These are phyloP conservation scores for Apodemia zela DNA, from an alignment of 2,888 invertebrate genomes.

Conservation along the genomic window DNA sequence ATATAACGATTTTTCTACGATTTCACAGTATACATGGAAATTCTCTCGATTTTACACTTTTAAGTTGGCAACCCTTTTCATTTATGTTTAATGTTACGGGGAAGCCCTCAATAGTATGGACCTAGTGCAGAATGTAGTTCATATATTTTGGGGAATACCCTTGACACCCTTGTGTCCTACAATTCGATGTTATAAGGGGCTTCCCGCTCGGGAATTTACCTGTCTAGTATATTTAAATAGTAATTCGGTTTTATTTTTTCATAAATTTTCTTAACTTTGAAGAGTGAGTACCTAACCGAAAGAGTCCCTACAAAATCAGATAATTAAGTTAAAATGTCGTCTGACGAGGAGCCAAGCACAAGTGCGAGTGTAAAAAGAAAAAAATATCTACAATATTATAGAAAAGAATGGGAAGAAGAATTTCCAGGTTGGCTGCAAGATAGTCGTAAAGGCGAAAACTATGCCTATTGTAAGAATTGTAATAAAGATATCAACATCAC, in stretches of 20 bases:
- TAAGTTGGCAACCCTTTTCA: slow-evolving; percentile 1
- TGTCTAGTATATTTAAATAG: slow-evolving; percentile 18
- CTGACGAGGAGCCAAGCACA: slow-evolving; percentile 23
- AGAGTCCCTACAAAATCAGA: not conserved
- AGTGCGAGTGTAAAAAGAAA: slow-evolving; percentile 27
- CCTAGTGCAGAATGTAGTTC: too few species aligned
- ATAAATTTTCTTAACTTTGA: slow-evolving; percentile 17
- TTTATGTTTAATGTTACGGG: not conserved
- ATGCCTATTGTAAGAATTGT: too few species aligned
- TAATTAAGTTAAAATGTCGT: slow-evolving; percentile 11
- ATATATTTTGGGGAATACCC: too few species aligned
- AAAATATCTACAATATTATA: slow-evolving; percentile 29
- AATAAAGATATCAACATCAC: too few species aligned
- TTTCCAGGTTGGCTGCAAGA: slow-evolving; percentile 23
- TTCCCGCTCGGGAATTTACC: too few species aligned
- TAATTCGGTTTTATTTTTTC: slow-evolving; percentile 18
- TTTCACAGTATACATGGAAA: not conserved
- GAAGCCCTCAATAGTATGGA: slow-evolving; percentile 9
- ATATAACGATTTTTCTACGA: too few species aligned
- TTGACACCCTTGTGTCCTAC: too few species aligned
- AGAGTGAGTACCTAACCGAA: not conserved
- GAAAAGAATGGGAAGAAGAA: slow-evolving; percentile 29
- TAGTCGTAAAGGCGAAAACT: slow-evolving; percentile 28
- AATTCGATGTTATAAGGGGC: too few species aligned
- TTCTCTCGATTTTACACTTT: not conserved